phyloP scores from a whole-genome alignment of 2,113 vertebrate species.

The Steatornis caripensis region DNA sequence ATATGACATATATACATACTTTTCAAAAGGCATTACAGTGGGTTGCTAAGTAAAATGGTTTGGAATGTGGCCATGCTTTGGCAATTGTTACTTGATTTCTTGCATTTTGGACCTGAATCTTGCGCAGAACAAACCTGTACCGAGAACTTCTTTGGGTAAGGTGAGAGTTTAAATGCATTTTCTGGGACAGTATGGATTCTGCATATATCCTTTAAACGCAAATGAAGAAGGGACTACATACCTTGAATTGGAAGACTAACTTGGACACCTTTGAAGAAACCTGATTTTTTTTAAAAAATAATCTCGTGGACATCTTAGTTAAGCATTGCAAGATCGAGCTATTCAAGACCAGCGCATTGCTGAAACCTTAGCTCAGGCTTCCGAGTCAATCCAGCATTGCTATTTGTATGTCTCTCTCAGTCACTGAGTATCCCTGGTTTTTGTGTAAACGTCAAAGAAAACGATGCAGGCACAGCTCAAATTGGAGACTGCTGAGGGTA shows the following conservation, averaged over 20 bases:
- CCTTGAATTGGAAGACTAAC: background rate
- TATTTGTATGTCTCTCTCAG: background rate
- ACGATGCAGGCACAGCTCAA: background rate
- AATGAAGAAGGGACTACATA: background rate
- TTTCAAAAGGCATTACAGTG: background rate
- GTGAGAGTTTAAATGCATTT: background rate
- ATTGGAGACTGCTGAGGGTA: accelerated
- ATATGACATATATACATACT: background rate
- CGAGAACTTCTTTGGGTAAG: background rate
- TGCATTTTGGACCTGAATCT: background rate
- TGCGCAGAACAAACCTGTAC: background rate
- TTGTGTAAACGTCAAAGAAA: background rate
- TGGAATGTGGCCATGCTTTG: background rate
- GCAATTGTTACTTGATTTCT: background rate
- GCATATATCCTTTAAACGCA: background rate
- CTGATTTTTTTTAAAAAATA: background rate
- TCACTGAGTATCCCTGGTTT: background rate
- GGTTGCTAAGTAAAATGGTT: slow-evolving; percentile 8
- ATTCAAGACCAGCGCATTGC: background rate
- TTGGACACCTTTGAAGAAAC: background rate
- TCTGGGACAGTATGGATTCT: background rate
- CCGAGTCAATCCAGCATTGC: accelerated
- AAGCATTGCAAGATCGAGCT: background rate
- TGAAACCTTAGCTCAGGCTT: background rate
- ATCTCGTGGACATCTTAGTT: accelerated